A percentile compares a stretch with the other conserved stretches of the same genome.
These are phyloP conservation scores for Hypotaenidia philippensis DNA, from an alignment of 2,797 vertebrate species.

Conservation along the genomic window DNA sequence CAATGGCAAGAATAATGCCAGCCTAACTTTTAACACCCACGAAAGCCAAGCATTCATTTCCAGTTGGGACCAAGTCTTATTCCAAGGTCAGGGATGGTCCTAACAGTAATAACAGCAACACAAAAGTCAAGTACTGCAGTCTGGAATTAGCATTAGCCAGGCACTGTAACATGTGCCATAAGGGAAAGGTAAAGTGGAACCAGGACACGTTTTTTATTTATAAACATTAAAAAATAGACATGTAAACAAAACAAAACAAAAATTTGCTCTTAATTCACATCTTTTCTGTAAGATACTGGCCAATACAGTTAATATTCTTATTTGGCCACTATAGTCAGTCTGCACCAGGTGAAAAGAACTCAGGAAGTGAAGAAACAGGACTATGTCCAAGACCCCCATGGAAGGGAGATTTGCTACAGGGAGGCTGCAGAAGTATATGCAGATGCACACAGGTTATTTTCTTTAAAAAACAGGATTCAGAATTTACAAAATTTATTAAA, in stretches of 20 bases:
- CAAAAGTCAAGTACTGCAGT: background rate
- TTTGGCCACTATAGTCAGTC: background rate
- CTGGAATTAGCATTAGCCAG: background rate
- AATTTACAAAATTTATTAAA: background rate
- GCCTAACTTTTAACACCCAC: background rate
- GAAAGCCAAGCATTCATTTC: background rate
- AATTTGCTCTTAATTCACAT: background rate
- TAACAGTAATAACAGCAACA: background rate
- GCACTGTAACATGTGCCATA: background rate
- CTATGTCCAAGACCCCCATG: fast-evolving
- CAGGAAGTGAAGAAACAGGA: background rate
- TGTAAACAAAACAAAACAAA: background rate
- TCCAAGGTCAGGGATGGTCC: background rate
- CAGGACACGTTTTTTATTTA: background rate
- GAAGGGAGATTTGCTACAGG: background rate
- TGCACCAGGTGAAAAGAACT: background rate
- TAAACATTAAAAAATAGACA: background rate
- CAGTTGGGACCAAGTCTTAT: background rate
- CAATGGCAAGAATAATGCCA: background rate
- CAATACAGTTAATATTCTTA: background rate
- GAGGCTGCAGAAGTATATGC: background rate
- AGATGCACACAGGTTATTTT: background rate
- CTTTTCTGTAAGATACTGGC: background rate
- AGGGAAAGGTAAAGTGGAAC: background rate
- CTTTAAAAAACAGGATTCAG: background rate